Evolutionary conservation across 1,140 invertebrate genomes (phyloP), one percentile per base, ranked within the genome.

Genomic region (Drosophila equinoxialis): DNA sequence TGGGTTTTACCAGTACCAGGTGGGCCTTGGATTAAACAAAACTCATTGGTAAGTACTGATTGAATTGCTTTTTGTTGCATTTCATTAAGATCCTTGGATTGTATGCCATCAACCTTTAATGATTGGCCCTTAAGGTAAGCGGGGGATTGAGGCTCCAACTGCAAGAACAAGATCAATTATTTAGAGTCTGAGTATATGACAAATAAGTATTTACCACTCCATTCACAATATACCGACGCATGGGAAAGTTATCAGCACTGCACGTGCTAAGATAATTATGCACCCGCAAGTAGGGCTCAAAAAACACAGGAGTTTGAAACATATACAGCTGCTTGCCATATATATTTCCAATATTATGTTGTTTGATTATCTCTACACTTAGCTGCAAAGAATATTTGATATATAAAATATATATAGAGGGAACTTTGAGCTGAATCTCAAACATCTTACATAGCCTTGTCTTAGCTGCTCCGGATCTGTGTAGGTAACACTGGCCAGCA

Each of bases 1-100:
- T 93, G 96, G 0, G 96, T 97, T 92, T 97, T 97, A 0, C 96
- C 96, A 1, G 96, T 97, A 4, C 96, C 96, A 1, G 96, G 96
- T 10, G 95, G 95, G 0, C 95, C 95, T 93, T 97, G 97, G 71
- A 97, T 97, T 1, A 98, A 92, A 3, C 94, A 93, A 75, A 96
- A 94, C 79, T 96, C 94, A 55, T 93, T 93, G 0, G 93, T 94
- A 11, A 96, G 74, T 0, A 95, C 94, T 33, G 94, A 91, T 71
- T 93, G 90, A 70, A 94, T 94, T 0, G 95, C 95, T 13, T 84
- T 80, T 48, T 92, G 92, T 85, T 96, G 95, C 57, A 93, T 93
- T 35, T 93, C 81, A 72, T 91, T 91, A 1, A 91, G 61, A 6
- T 65, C 20, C 7, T 58, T 39, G 1, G 74, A 65, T 4, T 60